A percentile compares a stretch with the other conserved stretches of the same genome.
Evolutionary conservation across 2,888 invertebrate species (phyloP).

Genomic region (Gymnocheta viridis): DNA sequence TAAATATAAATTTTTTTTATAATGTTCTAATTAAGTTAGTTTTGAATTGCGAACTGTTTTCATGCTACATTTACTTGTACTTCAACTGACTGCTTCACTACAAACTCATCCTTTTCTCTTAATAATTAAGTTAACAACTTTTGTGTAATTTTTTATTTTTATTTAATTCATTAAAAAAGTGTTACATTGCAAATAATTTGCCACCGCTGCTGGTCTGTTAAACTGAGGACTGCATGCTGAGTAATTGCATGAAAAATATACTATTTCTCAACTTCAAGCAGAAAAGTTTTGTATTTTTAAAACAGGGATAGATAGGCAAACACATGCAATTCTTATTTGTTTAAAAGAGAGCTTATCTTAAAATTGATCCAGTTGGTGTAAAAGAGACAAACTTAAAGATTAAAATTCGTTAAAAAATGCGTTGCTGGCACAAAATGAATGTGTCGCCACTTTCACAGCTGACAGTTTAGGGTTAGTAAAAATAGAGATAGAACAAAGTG

Average conservation of each 20-base stretch:
- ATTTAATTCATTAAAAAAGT: constrained; percentile 13
- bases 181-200: constrained; percentile 14
- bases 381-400: no score
- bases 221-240: not conserved
- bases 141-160: not conserved
- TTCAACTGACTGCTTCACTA: not conserved
- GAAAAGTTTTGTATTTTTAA: not conserved
- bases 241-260: not conserved
- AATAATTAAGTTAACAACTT: constrained; percentile 20
- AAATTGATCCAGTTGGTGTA: no score
- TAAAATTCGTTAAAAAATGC: no score
- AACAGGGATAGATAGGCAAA: not conserved
- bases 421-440: no score
- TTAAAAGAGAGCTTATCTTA: not conserved
- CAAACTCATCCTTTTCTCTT: not conserved
- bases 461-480: no score
- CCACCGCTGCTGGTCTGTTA: not conserved
- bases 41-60: no score
- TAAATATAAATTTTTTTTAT: no score
- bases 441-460: no score
- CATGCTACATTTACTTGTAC: no score
- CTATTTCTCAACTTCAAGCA: not conserved
- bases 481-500: no score
- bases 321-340: not conserved
- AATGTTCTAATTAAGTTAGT: no score